Base-by-base conservation (phyloP, 1,140 invertebrate genomes). In the Trichonephila clavata region DNA sequence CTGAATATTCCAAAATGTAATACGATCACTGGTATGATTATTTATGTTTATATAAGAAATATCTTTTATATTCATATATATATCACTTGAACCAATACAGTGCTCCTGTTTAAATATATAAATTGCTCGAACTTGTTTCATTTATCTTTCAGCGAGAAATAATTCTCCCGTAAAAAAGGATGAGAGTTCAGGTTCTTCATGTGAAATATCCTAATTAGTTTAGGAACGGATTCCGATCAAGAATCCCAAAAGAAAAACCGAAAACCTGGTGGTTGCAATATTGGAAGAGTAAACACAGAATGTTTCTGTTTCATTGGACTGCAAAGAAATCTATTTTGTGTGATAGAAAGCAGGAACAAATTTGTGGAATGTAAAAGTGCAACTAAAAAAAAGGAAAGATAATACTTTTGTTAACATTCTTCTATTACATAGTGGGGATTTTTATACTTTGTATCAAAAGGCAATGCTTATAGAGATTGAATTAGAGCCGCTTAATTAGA, bases 221-320 rank as follows among this genome's bases (percentile, higher is more conserved):
- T 81, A 81, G 27, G 77, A 81, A 43, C 27, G 77, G 43, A 81
- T 21, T 81, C 77, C 77, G 77, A 81, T 81, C 24, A 50, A 68
- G 65, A 68, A 68, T 68, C 65, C 39, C 21, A 3, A 39, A 81
- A 81, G 32, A 16, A 32, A 81, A 43, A 50, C 77, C 24, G 13
- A 21, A 20, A 81, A 18, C 77, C 16, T 50, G 16, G 27, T 6
- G 18, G 20, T 27, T 32, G 27, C 16, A 21, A 32, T 81, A 81
- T 81, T 81, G 77, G 77, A 81, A 50, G 77, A 81, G 27, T 18
- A 39, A 81, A 81, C 16, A 81, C 13, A 3, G 65, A 27, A 27
- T 68, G 65, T 68, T 68, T 68, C 65, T 68, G 65, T 68, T 68
- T 68, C 7, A 24, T 68, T 27, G 21, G n/a, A 68, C 8, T 68